phyloP scores from a whole-genome alignment of 2,797 vertebrate species.

The Gymnocypris eckloni region DNA sequence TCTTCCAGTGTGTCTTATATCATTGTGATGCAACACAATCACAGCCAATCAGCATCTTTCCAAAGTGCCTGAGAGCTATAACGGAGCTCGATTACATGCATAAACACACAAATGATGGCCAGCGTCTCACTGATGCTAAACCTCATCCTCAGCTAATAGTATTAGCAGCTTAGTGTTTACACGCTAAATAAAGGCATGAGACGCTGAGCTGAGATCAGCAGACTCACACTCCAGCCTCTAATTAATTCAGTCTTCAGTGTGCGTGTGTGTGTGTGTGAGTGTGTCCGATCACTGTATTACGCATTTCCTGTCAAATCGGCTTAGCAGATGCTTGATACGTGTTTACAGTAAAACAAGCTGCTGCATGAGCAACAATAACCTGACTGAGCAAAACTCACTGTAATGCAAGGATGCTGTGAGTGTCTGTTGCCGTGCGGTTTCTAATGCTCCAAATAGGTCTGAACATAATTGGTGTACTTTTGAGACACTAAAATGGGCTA shows the following conservation, averaged over 20 bases:
- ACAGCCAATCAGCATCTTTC: background rate
- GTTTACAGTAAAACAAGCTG: background rate
- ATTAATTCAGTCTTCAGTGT: background rate
- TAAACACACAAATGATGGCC: background rate
- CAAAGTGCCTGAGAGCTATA: background rate
- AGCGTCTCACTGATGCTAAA: background rate
- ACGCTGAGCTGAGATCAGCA: conserved; percentile 31
- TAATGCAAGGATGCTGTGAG: background rate
- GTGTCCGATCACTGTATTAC: background rate
- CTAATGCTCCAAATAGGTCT: background rate
- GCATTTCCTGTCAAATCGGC: background rate
- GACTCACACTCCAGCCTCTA: conserved; percentile 1
- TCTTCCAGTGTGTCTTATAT: background rate
- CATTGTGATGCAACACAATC: background rate
- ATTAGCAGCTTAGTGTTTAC: conserved; percentile 30
- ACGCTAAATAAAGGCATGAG: conserved; percentile 12
- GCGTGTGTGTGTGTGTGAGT: background rate
- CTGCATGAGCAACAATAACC: background rate
- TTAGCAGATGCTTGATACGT: conserved; percentile 5
- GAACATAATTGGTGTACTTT: background rate
- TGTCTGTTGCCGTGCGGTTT: background rate
- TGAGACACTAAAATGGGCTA: background rate
- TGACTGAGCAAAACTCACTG: background rate
- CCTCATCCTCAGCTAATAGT: background rate
- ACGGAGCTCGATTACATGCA: background rate